Evolutionary conservation across 2,797 vertebrate species (phyloP).

Genomic region (Pseudochirops corinnae): DNA sequence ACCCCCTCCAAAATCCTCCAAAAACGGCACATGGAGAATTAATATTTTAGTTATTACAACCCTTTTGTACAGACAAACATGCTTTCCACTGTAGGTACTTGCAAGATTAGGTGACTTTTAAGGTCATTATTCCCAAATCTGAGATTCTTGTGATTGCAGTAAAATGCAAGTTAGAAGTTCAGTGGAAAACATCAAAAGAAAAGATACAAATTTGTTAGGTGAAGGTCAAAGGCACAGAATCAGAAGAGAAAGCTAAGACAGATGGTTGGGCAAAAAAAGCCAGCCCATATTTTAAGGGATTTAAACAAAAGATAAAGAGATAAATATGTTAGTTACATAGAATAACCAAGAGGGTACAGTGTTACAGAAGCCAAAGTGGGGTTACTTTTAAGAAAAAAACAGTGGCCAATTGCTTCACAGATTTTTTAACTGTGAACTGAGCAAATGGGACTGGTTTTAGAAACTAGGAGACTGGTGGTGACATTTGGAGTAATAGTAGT

Average conservation of each 20-base stretch:
- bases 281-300: background rate
- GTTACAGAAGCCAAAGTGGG: background rate
- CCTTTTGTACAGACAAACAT: slow-evolving; percentile 1
- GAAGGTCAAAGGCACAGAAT: background rate
- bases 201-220: background rate
- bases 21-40: background rate
- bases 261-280: background rate
- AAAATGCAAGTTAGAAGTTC: background rate
- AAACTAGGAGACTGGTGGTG: background rate
- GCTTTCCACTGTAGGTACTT: background rate
- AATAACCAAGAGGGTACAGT: background rate
- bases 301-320: background rate
- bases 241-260: background rate
- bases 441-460: background rate
- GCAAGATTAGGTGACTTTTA: background rate
- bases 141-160: background rate
- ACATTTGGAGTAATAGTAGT: background rate
- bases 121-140: background rate
- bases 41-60: background rate
- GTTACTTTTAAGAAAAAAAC: background rate
- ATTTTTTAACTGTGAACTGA: background rate
- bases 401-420: background rate
- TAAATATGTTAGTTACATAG: background rate
- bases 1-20: background rate
- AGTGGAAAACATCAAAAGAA: background rate